Conservation (phyloP, 2,113 vertebrate genomes). For the Mungos mungo region DNA sequence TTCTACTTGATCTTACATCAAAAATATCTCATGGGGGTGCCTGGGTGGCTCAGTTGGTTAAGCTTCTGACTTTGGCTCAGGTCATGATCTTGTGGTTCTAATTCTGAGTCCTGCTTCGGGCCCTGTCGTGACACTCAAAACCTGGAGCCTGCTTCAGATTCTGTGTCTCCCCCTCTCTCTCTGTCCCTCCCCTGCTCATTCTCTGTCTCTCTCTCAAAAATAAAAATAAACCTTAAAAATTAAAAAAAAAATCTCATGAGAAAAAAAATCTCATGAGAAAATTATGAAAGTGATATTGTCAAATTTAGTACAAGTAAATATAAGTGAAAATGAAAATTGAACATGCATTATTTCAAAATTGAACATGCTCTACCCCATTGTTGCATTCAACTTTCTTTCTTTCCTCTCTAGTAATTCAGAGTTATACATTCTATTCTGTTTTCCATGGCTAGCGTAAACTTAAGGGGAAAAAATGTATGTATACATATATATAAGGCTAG, state of each 20-base stretch:
- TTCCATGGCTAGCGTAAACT: background rate
- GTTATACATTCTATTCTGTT: background rate
- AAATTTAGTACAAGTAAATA: background rate
- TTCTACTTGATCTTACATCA: background rate
- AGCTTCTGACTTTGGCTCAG: too few relatives aligned
- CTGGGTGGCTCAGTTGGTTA: too few relatives aligned
- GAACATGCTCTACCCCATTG: background rate
- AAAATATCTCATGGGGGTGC: background rate
- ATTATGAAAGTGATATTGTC: background rate
- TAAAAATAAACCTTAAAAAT: too few relatives aligned
- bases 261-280: slow-evolving; percentile 2
- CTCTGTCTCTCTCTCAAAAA: too few relatives aligned
- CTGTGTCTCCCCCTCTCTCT: too few relatives aligned
- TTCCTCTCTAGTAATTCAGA: background rate
- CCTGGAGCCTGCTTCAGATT: too few relatives aligned
- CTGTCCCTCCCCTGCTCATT: too few relatives aligned
- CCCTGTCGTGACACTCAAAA: too few relatives aligned
- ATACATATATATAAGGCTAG: background rate
- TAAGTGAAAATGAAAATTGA: slow-evolving; percentile 20
- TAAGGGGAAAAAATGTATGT: background rate
- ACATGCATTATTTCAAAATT: background rate
- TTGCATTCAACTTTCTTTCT: background rate
- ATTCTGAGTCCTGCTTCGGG: too few relatives aligned
- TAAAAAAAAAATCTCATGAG: too few relatives aligned
- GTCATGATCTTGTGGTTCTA: too few relatives aligned